phyloP scores from a whole-genome alignment of 92 coral and sea anemone genomes.

The Isaurus tuberculatus region DNA sequence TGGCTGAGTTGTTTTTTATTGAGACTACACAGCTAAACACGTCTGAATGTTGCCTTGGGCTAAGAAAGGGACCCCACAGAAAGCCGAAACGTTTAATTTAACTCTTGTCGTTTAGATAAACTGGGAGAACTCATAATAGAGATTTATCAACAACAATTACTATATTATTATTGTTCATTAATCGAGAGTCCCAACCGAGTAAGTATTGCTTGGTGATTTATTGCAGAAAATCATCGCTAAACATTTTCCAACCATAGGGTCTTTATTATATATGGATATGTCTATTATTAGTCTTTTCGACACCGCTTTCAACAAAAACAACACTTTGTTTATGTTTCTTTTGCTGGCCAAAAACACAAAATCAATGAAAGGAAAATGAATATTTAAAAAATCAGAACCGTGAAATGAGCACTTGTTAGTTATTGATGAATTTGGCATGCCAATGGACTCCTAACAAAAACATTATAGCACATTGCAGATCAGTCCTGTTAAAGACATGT shows the following conservation, averaged over 20 bases:
- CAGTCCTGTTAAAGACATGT: not conserved
- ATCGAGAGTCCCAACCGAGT: constrained; percentile 34
- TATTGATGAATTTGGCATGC: constrained; percentile 21
- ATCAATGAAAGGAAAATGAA: constrained; percentile 16
- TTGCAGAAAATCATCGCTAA: not conserved
- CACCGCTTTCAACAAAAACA: constrained; percentile 35
- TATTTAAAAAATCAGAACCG: constrained; percentile 27
- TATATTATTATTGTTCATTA: constrained; percentile 10
- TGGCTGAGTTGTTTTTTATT: not conserved
- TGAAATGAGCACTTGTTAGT: constrained; percentile 34
- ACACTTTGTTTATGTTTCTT: constrained; percentile 33
- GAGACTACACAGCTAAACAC: constrained; percentile 21
- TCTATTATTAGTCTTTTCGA: not conserved
- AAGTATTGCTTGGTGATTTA: not conserved
- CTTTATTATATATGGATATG: constrained; percentile 4
- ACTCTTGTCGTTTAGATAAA: constrained; percentile 43
- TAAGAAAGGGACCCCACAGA: constrained; percentile 34
- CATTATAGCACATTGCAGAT: not conserved
- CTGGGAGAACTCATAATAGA: constrained; percentile 37
- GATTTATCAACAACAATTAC: constrained; percentile 49
- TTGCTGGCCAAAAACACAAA: constrained; percentile 20
- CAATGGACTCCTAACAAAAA: not conserved
- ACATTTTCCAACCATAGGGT: not conserved
- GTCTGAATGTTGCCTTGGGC: constrained; percentile 38
- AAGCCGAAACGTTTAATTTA: constrained; percentile 29